Base-by-base conservation (phyloP, 2,797 vertebrate species). In the Halcyon leucocephala region DNA sequence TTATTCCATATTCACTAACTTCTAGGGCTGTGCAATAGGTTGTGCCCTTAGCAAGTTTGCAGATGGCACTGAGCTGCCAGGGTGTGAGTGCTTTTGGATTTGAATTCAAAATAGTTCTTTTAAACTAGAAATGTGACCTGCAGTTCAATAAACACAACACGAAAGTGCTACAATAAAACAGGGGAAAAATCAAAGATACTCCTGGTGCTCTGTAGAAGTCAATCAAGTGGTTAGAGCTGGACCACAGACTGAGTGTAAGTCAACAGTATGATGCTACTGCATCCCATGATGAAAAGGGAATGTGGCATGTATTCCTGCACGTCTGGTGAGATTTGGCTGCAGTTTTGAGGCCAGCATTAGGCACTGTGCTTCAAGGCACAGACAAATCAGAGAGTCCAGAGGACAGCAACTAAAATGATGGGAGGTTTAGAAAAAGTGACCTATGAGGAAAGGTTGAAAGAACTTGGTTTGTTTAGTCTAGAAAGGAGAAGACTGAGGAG, bases 381-480 rank as follows among this genome's bases (percentile, higher is more conserved):
- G 83, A 93, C 48, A 67, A 73, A 83, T 73, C 84, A 16, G 86
- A 94, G 52, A 95, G 71, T 62, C 73, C 76, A 79, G 84, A 95
- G 79, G 69, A 91, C 60, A 94, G 82, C 69, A 93, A 84, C n/a
- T 21, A 86, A 96, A 91, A 97, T 83, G 96, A 95, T 92, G 97
- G 84, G 79, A 97, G 96, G 95, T 96, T 97, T 95, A 93, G 95
- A 82, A 91, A 91, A 90, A 95, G 71, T 82, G 87, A 93, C 83
- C 94, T 91, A 70, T 83, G 88, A 94, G 90, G 93, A 96, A 97
- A 98, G 97, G 97, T 98, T 97, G 97, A 96, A 98, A 97, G 97
- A 98, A 97, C 96, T 98, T 95, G 94, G 78, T 96, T 98, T 98
- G 95, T 97, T 97, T 97, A 98, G 93, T 96, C 84, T 82, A 82